Evolutionary conservation across 2,888 invertebrate species (phyloP).

Genomic region (Drosophila mimica): DNA sequence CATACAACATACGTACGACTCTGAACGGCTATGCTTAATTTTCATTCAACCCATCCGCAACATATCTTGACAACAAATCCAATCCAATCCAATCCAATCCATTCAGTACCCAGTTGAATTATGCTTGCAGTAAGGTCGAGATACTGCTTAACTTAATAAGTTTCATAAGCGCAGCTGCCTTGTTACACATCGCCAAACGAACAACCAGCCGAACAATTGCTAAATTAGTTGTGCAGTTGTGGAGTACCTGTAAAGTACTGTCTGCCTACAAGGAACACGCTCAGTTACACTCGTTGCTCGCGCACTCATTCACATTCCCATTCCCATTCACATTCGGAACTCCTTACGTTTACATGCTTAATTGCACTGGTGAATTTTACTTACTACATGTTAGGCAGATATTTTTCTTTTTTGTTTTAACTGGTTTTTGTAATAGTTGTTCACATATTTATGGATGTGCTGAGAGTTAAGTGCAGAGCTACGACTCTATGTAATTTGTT

Average conservation of each 20-base stretch:
- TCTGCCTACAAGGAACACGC: conserved; percentile 5
- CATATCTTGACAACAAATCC: conserved; percentile 1
- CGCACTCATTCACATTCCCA: conserved; percentile 11
- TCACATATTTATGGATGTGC: conserved; percentile 1
- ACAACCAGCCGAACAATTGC: conserved; percentile 53
- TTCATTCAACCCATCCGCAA: conserved; percentile 3
- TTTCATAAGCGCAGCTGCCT: conserved; percentile 66
- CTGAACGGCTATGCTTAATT: conserved; percentile 18
- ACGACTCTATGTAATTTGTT: conserved; percentile 29
- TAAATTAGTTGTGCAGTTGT: background rate
- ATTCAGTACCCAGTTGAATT: conserved; percentile 6
- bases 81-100: too few species aligned
- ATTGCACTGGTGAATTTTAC: conserved; percentile 5
- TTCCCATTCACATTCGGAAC: conserved; percentile 1
- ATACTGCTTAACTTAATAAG: background rate
- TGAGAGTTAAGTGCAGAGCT: conserved; percentile 1
- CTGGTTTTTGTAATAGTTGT: conserved; percentile 3
- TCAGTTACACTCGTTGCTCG: conserved; percentile 1
- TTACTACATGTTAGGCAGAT: conserved; percentile 7
- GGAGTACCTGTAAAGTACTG: background rate
- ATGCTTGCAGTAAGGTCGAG: conserved; percentile 9
- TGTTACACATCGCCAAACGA: conserved; percentile 75
- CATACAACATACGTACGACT: conserved; percentile 18
- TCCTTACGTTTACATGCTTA: background rate
- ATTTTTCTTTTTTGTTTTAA: background rate